Conservation (phyloP, 2,797 vertebrate species). For the Perodicticus potto region DNA sequence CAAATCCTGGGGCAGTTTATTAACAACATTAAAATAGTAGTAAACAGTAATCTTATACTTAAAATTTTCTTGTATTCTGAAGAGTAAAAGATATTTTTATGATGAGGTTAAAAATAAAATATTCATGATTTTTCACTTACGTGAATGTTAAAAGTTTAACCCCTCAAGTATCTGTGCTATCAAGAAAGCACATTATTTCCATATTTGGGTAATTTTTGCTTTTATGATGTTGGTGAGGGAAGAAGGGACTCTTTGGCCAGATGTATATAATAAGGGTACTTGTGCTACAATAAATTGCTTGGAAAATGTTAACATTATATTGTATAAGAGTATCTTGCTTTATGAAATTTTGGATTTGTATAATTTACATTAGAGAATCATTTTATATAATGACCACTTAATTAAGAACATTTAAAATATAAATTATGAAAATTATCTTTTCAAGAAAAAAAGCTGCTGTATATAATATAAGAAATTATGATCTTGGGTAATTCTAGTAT, state of each 20-base stretch:
- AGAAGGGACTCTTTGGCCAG: constrained; percentile 29
- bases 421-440: constrained; percentile 76
- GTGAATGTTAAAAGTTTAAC: constrained; percentile 81
- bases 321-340: constrained; percentile 44
- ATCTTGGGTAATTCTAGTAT: constrained; percentile 66
- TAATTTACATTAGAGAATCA: constrained; percentile 43
- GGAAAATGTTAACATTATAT: constrained; percentile 67
- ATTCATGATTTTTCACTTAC: constrained; percentile 80
- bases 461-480: constrained; percentile 70
- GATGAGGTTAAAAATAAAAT: constrained; percentile 83
- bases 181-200: constrained; percentile 75
- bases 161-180: constrained; percentile 70
- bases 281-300: constrained; percentile 67
- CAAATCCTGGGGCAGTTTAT: constrained; percentile 78
- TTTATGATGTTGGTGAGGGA: constrained; percentile 37
- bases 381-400: constrained; percentile 72
- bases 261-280: constrained; percentile 66
- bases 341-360: constrained; percentile 61
- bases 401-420: constrained; percentile 73
- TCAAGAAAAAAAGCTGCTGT: constrained; percentile 73
- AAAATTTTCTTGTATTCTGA: constrained; percentile 80
- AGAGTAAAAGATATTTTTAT: constrained; percentile 86
- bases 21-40: constrained; percentile 76
- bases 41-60: constrained; percentile 74
- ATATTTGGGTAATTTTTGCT: constrained; percentile 63